These are phyloP conservation scores for Cheirogaleus major DNA, from an alignment of 2,797 vertebrate genomes.

Conservation along the genomic window DNA sequence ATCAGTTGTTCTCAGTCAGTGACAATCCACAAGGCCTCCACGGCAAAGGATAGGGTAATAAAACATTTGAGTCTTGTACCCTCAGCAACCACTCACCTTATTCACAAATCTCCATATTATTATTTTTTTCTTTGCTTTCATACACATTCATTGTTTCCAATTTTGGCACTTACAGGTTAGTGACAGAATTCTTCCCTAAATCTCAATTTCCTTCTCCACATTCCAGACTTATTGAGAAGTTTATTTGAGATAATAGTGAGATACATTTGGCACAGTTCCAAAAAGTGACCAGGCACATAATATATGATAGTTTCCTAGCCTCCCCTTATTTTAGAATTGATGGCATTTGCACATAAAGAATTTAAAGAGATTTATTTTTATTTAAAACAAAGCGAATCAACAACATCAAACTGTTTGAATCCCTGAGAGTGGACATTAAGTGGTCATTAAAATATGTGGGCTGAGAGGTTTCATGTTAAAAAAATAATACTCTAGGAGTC, in stretches of 20 bases:
- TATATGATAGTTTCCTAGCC: neutral
- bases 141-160: neutral
- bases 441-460: constrained; percentile 20
- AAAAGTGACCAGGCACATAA: neutral
- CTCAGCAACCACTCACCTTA: neutral
- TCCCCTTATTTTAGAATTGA: neutral
- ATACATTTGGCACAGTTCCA: neutral
- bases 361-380: neutral
- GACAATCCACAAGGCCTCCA: neutral
- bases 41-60: neutral
- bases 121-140: neutral
- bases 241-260: neutral
- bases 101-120: neutral
- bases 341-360: neutral
- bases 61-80: neutral
- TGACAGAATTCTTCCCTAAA: neutral
- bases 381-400: neutral
- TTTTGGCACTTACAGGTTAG: neutral
- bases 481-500: neutral
- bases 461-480: neutral
- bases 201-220: neutral
- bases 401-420: neutral
- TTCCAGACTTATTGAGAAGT: neutral
- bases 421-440: neutral
- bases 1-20: neutral